Evolutionary conservation across 2,113 vertebrate species (phyloP).

Genomic region (Pseudorasbora parva): DNA sequence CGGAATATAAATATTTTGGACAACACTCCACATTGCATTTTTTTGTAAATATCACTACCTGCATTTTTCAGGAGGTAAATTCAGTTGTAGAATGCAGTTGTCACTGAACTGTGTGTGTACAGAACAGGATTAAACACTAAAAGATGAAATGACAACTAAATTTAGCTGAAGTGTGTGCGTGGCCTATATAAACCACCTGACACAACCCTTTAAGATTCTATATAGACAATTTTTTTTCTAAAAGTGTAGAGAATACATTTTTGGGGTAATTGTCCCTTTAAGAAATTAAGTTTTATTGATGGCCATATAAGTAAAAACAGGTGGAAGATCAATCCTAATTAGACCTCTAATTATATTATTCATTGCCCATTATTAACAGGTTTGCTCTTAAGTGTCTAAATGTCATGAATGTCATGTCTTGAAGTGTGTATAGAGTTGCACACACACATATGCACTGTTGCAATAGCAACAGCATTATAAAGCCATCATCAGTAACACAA

Average conservation of each 20-base stretch:
- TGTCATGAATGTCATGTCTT: neutral
- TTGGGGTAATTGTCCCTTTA: neutral
- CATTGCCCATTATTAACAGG: neutral
- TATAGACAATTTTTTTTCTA: too few relatives aligned
- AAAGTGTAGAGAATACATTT: neutral
- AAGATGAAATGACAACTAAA: too few relatives aligned
- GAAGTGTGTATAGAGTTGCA: neutral
- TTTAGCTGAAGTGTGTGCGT: too few relatives aligned
- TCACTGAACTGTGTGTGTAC: too few relatives aligned
- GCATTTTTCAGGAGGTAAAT: too few relatives aligned
- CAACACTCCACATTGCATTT: too few relatives aligned
- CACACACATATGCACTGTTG: neutral
- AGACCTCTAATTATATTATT: neutral
- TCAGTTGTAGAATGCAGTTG: too few relatives aligned
- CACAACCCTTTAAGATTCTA: too few relatives aligned
- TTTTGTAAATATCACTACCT: too few relatives aligned
- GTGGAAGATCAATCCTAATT: neutral
- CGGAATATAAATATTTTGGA: too few relatives aligned
- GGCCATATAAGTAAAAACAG: neutral
- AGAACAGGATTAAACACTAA: too few relatives aligned
- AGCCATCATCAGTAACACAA: constrained; percentile 22
- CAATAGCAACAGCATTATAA: constrained; percentile 38
- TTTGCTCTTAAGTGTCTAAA: neutral
- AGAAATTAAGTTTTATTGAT: neutral
- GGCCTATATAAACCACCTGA: too few relatives aligned